Percentiles rank a stretch among this genome's conserved stretches.
Conservation (phyloP, 2,888 invertebrate genomes). For the Monochamus alternatus region DNA sequence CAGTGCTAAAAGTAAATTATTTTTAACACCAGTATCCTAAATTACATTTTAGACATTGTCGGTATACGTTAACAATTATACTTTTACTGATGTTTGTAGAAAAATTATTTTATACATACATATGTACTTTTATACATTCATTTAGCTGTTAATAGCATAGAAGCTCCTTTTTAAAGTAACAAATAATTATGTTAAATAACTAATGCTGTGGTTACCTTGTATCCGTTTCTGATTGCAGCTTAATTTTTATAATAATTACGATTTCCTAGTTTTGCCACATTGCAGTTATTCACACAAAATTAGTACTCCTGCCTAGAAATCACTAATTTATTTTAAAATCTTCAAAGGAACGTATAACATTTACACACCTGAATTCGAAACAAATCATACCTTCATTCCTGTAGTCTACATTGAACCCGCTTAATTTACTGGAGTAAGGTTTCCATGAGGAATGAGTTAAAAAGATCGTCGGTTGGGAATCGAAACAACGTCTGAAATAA, state of each 20-base stretch:
- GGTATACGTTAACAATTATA: too few relatives aligned
- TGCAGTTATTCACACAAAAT: not conserved
- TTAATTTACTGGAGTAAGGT: conserved; percentile 41
- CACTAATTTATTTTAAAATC: not conserved
- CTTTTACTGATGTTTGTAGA: too few relatives aligned
- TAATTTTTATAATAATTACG: not conserved
- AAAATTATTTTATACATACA: too few relatives aligned
- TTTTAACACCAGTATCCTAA: too few relatives aligned
- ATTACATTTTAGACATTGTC: too few relatives aligned
- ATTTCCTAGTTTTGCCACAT: not conserved
- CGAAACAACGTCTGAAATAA: conserved; percentile 37
- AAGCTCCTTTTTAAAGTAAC: too few relatives aligned
- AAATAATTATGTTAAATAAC: too few relatives aligned
- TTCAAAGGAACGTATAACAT: not conserved
- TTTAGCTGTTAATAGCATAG: too few relatives aligned
- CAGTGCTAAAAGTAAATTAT: too few relatives aligned
- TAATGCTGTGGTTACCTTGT: too few relatives aligned
- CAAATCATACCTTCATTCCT: not conserved
- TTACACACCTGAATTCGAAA: not conserved
- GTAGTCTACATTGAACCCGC: conserved; percentile 4
- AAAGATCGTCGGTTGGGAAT: conserved; percentile 22
- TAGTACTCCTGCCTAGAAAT: not conserved
- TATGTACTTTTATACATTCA: too few relatives aligned
- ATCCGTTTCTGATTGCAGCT: too few relatives aligned
- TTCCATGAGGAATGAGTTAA: conserved; percentile 11